Conservation (phyloP, 2,113 vertebrate genomes). For the Marmota flaviventris region DNA sequence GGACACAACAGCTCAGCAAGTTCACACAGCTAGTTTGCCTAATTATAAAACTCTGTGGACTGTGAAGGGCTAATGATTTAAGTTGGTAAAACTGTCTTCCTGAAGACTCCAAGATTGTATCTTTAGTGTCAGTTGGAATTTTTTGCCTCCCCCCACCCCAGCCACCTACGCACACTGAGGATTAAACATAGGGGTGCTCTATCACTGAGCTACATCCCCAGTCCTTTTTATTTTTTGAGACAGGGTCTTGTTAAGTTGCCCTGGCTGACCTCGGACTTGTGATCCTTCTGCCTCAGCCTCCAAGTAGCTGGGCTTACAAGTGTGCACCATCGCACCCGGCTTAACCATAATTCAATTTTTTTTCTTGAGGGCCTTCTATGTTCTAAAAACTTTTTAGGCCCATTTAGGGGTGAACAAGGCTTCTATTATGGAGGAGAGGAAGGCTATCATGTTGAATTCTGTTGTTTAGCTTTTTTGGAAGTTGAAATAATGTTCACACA, state of each 20-base stretch:
- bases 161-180: no score
- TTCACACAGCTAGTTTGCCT: not conserved
- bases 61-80: not conserved
- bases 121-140: not conserved
- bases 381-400: not conserved
- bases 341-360: not conserved
- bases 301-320: no score
- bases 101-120: not conserved
- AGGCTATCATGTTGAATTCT: not conserved
- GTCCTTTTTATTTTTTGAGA: no score
- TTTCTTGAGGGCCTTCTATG: not conserved
- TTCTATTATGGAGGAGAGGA: not conserved
- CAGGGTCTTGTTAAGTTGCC: no score
- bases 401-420: not conserved
- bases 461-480: not conserved
- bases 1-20: not conserved
- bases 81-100: not conserved
- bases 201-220: no score
- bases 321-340: no score
- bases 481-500: conserved; percentile 8
- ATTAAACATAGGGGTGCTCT: no score
- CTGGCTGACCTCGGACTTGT: no score
- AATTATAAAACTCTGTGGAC: not conserved
- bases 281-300: no score
- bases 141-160: no score